Base-by-base conservation (phyloP, 2,113 vertebrate genomes). In the Todiramphus saurophagus region DNA sequence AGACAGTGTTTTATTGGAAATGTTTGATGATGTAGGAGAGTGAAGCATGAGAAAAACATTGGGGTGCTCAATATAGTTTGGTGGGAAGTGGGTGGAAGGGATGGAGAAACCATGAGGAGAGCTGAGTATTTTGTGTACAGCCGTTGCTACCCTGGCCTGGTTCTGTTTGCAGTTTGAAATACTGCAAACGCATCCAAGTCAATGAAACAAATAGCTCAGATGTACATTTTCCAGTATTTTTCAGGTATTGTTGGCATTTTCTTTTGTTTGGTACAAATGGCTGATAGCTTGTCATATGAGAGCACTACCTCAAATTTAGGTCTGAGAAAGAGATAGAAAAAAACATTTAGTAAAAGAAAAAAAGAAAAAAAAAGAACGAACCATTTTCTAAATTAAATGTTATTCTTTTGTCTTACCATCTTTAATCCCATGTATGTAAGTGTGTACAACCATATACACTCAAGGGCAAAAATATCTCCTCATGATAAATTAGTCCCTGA, bases 11-110 rank as follows among this genome's bases (percentile, higher is more conserved):
- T 53, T 64, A 19, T 8, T 51, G 44, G 30, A 77, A 77, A 31
- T 23, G 6, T 62, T 56, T 69, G 13, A 12, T 13, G 44, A 31
- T 21, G 19, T 31, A 35, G n/a, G 28, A 80, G 28, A 69, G 48
- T 30, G 50, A 63, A 77, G 4, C 2, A 0, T n/a, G 68, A 77
- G 55, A 59, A 64, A 60, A 59, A 37, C 37, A 35, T 5, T 41
- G 31, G 14, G 7, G 10, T 1, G 5, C 11, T 67, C 0, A 0
- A 4, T 48, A 27, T 20, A 50, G 35, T 24, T 12, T 3, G 9
- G 50, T 58, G 33, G 56, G 62, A 75, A 48, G 43, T 1, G 3
- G 13, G 33, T 86, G 41, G 62, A 70, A 51, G 10, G 15, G 30
- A 46, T 58, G 35, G 25, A 72, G 44, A 43, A 69, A 11, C 25